Base-by-base conservation (phyloP, 1,140 invertebrate genomes). In the Brachystomella parvula region DNA sequence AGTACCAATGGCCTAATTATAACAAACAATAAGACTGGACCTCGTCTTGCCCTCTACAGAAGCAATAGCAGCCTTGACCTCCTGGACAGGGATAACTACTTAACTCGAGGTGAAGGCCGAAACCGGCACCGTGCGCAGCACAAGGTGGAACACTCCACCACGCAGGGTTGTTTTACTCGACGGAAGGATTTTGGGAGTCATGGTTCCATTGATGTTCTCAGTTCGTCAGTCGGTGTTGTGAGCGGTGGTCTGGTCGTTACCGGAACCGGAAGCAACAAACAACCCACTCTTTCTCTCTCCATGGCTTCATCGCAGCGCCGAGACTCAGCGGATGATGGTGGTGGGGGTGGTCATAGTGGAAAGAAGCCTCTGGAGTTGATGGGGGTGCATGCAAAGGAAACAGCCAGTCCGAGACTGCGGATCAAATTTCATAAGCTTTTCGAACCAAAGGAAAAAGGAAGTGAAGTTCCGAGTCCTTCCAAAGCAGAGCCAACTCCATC, bases 281-380 rank as follows among this genome's bases (percentile, higher is more conserved):
- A 39, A n/a, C 58, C 58, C 28, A 73, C 73, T 12, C 44, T 28
- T 64, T 66, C 65, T 61, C 47, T 73, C 35, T 44, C 65, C n/a
- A 67, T 61, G 74, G 74, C 75, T 1, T 76, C 78, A 21, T 77
- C 76, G n/a, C 80, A 24, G 3, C 21, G 49, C 21, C 49, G 49
- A 53, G 49, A 53, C 82, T 33, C 86, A 88, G 61, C 85, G 84
- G 68, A 87, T 89, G 75, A 88, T 89, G 77, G 87, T 86, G 6
- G 89, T 93, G 86, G 82, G n/a, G 92, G 9, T 87, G 89, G 60
- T 77, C 85, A 86, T 73, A 76, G 83, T n/a, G 82, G 83, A 1
- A 76, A 82, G 31, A 82, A 81, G 30, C 76, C 83, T 64, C 71
- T 73, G 59, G 74, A 78, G 60, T 77, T 76, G 63, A 77, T 79